Evolutionary conservation across 92 coral and sea anemone genomes (phyloP), one percentile per base, ranked within the genome.

Genomic region (Umimayanthus chanpuru): DNA sequence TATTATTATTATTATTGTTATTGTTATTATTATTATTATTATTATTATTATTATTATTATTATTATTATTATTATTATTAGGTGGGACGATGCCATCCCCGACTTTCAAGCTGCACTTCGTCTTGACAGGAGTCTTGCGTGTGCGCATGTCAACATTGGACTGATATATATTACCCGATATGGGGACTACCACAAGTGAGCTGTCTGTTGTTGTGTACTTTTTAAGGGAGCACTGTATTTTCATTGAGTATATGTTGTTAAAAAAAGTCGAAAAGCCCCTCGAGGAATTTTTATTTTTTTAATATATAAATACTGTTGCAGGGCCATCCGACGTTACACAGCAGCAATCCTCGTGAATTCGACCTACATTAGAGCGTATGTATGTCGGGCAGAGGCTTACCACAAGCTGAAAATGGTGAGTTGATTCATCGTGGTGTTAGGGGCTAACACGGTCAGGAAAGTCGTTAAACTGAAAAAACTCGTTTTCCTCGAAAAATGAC

Each of bases 11-110:
- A 32, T 32, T 32, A 32, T 32, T 32, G 2, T 32, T 32, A 32
- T 32, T 32, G 2, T 32, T 32, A 32, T 32, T 32, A 32, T 32
- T 32, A 32, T 32, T 32, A 32, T 32, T 32, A 32, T 32, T 32
- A 32, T 32, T 32, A 32, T 32, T 32, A 32, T 32, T 32, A 32
- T 32, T 32, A 32, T 32, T 32, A 32, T 32, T 32, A 32, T 32
- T 32, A 32, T 41, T 41, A 6, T 41, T 41, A 6, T 4, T 41
- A 44, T 7, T 61, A 5, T 88, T 76, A 43, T 18, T 47, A 97
- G 99, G 88, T 97, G 99, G 99, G 99, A 97, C 71, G 98, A 97
- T 85, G 99, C 99, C 23, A 88, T 97, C 20, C 95, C 95, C 11
- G 99, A 97, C 88, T 97, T 97, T 82, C 98, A 97, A 75, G 94